Conservation (phyloP, 1,140 invertebrate species). For the Drosophila asahinai region DNA sequence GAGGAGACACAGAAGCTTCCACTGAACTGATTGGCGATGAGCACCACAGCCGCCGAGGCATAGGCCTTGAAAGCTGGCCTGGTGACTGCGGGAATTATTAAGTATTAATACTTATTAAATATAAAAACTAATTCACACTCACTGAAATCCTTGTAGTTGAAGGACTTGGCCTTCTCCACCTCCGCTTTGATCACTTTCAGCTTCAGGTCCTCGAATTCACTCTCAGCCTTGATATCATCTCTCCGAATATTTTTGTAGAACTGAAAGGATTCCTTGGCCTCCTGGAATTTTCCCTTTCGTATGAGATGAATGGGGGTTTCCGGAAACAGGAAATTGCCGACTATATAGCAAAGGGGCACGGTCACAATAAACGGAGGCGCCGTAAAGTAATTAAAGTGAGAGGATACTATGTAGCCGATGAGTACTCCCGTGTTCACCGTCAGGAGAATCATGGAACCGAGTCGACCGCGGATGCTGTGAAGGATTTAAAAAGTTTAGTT, state of each 20-base stretch:
- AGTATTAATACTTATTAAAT: too few species aligned
- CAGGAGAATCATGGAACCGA: constrained; percentile 93
- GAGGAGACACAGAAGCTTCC: constrained; percentile 60
- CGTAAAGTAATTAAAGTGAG: constrained; percentile 87
- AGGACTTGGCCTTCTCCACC: constrained; percentile 8
- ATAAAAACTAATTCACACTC: constrained; percentile 18
- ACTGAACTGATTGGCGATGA: constrained; percentile 51
- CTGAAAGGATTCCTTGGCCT: constrained; percentile 88
- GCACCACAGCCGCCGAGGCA: constrained; percentile 31
- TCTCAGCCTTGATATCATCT: constrained; percentile 33
- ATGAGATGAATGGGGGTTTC: constrained; percentile 92
- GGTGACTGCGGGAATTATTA: constrained; percentile 25
- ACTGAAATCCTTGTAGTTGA: constrained; percentile 71
- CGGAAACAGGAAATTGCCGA: constrained; percentile 89
- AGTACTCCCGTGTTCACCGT: constrained; percentile 93
- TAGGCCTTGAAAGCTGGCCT: constrained; percentile 48
- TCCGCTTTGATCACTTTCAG: constrained; percentile 38
- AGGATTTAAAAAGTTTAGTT: background rate
- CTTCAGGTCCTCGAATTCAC: constrained; percentile 61
- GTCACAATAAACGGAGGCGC: constrained; percentile 89
- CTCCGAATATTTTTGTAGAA: constrained; percentile 68
- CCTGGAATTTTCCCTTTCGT: constrained; percentile 86
- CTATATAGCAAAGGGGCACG: constrained; percentile 89
- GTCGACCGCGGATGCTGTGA: constrained; percentile 89
- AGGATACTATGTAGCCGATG: constrained; percentile 90